Percentiles rank a stretch among this genome's conserved stretches.
Conservation (phyloP, 2,113 vertebrate species). For the Amblyornis subalaris region DNA sequence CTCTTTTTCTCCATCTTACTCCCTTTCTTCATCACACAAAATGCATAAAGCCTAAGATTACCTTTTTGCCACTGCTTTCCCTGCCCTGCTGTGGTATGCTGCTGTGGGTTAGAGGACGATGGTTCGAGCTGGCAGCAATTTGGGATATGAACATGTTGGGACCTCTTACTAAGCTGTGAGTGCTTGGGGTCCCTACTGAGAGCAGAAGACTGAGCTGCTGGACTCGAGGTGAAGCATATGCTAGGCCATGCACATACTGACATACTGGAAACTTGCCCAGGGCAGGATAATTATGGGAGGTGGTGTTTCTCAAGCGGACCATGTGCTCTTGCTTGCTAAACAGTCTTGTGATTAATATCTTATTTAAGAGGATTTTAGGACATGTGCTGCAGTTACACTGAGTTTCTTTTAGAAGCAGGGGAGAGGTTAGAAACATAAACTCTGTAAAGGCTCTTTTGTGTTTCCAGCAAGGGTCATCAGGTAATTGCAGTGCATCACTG, state of each 20-base stretch:
- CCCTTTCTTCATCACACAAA: background rate
- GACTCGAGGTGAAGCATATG: background rate
- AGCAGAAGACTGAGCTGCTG: background rate
- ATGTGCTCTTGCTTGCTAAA: background rate
- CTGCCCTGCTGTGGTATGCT: background rate
- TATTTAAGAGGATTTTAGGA: constrained; percentile 45
- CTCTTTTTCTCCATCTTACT: rapidly evolving
- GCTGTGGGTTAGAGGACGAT: background rate
- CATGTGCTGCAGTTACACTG: background rate
- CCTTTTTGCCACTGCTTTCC: background rate
- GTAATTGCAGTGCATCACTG: background rate
- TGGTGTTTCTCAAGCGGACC: rapidly evolving
- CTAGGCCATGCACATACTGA: background rate
- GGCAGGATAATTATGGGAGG: background rate
- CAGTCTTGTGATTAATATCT: constrained; percentile 39
- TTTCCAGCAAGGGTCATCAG: background rate
- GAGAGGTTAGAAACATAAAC: background rate
- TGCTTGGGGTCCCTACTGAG: background rate
- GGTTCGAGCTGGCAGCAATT: background rate
- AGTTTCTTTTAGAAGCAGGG: background rate
- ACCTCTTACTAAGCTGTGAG: background rate
- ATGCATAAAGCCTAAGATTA: background rate
- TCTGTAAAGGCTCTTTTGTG: background rate
- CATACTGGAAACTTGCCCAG: constrained; percentile 8
- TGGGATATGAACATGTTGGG: background rate